These are phyloP conservation scores for Tolypeutes matacus DNA, from an alignment of 2,797 vertebrate genomes.

Conservation along the genomic window DNA sequence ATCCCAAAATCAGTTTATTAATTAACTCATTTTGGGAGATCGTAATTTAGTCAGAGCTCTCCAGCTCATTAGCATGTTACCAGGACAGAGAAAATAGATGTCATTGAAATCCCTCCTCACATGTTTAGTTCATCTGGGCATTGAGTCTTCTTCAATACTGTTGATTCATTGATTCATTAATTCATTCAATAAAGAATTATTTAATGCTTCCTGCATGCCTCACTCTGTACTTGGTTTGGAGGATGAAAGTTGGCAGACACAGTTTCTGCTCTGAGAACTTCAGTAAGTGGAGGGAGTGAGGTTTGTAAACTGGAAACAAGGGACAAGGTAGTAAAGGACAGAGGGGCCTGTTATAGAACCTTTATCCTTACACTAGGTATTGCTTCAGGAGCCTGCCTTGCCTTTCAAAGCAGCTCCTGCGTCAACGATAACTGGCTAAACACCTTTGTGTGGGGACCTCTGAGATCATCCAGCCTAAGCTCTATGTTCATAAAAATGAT, in stretches of 20 bases:
- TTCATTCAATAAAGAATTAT: background rate
- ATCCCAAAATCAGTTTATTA: conserved; percentile 85
- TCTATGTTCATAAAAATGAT: background rate
- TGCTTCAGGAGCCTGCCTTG: background rate
- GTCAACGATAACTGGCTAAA: background rate
- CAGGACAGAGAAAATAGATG: conserved; percentile 80
- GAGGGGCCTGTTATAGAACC: background rate
- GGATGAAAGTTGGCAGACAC: background rate
- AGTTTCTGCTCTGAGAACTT: background rate
- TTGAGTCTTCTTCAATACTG: background rate
- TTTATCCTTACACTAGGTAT: background rate
- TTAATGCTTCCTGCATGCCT: background rate
- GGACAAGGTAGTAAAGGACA: too few species aligned
- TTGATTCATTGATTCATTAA: conserved; percentile 10
- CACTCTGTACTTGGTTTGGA: background rate
- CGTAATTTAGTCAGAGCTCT: conserved; percentile 81
- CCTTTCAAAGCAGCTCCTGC: background rate
- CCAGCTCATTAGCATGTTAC: conserved; percentile 82
- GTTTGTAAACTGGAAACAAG: background rate
- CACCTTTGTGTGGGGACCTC: background rate
- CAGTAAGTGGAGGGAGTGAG: background rate
- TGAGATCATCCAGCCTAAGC: background rate
- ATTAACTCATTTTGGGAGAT: conserved; percentile 85
- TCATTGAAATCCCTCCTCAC: conserved; percentile 65
- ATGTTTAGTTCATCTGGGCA: conserved; percentile 15